These are phyloP conservation scores for Cercopithecus diana DNA, from an alignment of 2,797 vertebrate genomes.

Conservation along the genomic window DNA sequence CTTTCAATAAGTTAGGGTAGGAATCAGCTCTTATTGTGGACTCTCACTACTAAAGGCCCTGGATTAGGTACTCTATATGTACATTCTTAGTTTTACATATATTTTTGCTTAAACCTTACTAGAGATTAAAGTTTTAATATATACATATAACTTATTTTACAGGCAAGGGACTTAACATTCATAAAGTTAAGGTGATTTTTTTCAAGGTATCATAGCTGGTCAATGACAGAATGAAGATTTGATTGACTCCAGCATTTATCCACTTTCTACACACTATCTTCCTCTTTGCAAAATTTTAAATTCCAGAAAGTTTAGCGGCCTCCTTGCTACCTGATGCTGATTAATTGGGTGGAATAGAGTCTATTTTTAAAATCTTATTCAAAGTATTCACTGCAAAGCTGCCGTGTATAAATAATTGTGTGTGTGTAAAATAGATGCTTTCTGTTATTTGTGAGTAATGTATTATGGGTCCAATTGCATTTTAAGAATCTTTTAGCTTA, in stretches of 20 bases:
- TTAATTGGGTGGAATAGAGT: background rate
- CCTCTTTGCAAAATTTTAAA: background rate
- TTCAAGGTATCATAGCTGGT: background rate
- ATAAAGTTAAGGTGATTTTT: background rate
- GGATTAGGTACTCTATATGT: background rate
- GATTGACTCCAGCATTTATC: background rate
- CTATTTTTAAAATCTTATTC: background rate
- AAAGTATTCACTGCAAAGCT: background rate
- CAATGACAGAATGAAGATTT: background rate
- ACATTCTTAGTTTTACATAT: background rate
- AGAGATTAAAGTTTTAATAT: background rate
- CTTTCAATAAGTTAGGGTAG: background rate
- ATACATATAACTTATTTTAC: background rate
- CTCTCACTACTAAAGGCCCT: background rate
- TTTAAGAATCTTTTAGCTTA: background rate
- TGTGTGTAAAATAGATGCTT: background rate
- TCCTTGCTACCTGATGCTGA: background rate
- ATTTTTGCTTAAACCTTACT: constrained; percentile 7
- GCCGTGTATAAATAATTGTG: background rate
- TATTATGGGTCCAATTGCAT: background rate
- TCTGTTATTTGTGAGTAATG: background rate
- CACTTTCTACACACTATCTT: background rate
- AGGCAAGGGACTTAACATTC: background rate
- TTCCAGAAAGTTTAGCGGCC: background rate
- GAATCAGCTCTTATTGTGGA: background rate